Evolutionary conservation across 1,140 invertebrate genomes (phyloP).

Genomic region (Caerostris darwini): DNA sequence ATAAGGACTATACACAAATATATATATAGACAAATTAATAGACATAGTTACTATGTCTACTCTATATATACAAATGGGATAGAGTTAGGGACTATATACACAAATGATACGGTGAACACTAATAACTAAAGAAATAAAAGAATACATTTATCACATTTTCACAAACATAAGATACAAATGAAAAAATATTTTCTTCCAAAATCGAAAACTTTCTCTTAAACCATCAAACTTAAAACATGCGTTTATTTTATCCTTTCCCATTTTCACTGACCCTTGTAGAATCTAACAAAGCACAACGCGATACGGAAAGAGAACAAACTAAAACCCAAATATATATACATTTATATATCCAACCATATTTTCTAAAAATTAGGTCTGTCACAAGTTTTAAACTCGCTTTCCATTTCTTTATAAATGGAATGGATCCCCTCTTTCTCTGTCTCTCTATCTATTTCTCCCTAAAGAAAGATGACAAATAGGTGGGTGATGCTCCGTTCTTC

Average conservation of each 20-base stretch:
- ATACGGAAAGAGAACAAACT: neutral
- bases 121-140: no score
- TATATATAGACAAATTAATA: no score
- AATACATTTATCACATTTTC: no score
- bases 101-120: no score
- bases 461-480: constrained; percentile 61
- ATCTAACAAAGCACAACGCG: neutral
- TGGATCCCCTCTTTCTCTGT: constrained; percentile 36
- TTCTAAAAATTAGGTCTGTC: constrained; percentile 70
- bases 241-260: neutral
- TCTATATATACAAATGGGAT: no score
- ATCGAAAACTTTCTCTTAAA: neutral
- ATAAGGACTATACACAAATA: no score
- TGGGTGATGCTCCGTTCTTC: constrained; percentile 52
- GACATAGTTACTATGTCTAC: no score
- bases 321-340: neutral
- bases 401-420: constrained; percentile 65
- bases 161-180: no score
- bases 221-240: neutral
- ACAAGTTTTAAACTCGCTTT: constrained; percentile 68
- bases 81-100: no score
- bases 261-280: neutral
- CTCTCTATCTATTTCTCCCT: neutral
- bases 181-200: no score
- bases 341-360: constrained; percentile 40